Percentiles rank a stretch among this genome's conserved stretches.
These are phyloP conservation scores for Pollachius pollachius DNA, from an alignment of 2,113 vertebrate genomes.

Conservation along the genomic window DNA sequence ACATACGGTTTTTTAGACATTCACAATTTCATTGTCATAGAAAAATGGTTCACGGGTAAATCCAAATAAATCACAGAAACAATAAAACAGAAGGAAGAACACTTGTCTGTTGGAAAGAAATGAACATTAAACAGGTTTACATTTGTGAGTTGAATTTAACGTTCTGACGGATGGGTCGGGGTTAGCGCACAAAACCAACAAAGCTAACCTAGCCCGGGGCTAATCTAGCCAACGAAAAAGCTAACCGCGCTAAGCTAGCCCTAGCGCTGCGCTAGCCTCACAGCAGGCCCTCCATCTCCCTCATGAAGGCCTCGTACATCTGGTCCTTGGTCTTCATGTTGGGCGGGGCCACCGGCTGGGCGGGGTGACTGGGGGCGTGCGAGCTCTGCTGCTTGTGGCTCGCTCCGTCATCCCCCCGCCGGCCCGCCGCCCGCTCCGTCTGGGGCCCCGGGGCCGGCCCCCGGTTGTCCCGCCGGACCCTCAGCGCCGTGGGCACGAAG, in stretches of 20 bases:
- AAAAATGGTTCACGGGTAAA: conserved; percentile 31
- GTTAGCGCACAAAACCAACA: conserved; percentile 17
- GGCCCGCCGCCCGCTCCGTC: conserved; percentile 52
- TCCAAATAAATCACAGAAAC: conserved; percentile 4
- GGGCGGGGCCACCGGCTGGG: conserved; percentile 76
- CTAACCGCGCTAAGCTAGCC: not conserved
- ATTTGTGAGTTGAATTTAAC: conserved; percentile 4
- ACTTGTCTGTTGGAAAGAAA: conserved; percentile 1
- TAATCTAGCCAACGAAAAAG: too few relatives aligned
- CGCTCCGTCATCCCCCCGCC: conserved; percentile 53
- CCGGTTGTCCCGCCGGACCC: conserved; percentile 89
- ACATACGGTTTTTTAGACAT: conserved; percentile 23
- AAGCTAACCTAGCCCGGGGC: too few relatives aligned
- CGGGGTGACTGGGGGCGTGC: conserved; percentile 65
- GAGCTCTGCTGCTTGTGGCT: conserved; percentile 65
- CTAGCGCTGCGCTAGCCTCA: conserved; percentile 42
- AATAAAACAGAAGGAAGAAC: conserved; percentile 22
- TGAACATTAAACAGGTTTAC: not conserved
- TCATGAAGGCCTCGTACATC: conserved; percentile 98
- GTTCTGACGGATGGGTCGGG: conserved; percentile 11
- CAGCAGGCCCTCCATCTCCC: conserved; percentile 97
- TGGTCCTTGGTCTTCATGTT: conserved; percentile 97
- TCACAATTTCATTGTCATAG: conserved; percentile 29
- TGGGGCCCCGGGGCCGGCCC: conserved; percentile 32
- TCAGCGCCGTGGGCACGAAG: conserved; percentile 92